phyloP scores from a whole-genome alignment of 2,797 vertebrate species.

The Clangula hyemalis region DNA sequence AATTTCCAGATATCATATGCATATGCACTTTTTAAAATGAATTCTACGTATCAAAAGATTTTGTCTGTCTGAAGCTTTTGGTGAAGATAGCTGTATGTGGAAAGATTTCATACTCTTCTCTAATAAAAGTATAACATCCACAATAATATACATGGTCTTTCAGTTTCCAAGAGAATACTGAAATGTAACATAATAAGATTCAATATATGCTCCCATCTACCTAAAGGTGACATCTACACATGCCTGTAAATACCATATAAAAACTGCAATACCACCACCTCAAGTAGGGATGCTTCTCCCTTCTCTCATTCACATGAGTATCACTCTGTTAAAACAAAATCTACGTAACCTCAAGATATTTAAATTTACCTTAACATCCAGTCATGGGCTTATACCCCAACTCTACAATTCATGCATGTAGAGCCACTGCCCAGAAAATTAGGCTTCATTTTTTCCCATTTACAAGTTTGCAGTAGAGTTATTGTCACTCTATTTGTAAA shows the following conservation, averaged over 20 bases:
- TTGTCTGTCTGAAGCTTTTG: neutral
- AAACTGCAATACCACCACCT: neutral
- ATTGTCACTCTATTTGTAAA: neutral
- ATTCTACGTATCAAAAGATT: neutral
- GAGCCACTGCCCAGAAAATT: neutral
- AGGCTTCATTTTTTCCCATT: neutral
- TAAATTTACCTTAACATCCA: conserved; percentile 42
- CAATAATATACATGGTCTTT: neutral
- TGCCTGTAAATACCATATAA: neutral
- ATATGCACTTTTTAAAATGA: neutral
- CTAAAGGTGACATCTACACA: neutral
- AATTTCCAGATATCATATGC: neutral
- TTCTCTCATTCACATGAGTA: neutral
- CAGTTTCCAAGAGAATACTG: conserved; percentile 1
- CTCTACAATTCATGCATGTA: neutral
- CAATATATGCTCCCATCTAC: neutral
- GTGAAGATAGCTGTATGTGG: neutral
- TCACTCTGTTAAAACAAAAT: neutral
- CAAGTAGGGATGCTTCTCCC: neutral
- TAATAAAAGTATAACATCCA: conserved; percentile 3
- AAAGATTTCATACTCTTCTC: neutral
- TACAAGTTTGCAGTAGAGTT: neutral
- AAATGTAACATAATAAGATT: neutral
- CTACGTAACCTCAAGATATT: neutral
- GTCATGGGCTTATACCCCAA: neutral